Evolutionary conservation across 2,113 vertebrate genomes (phyloP), one percentile per base, ranked within the genome.

Genomic region (Proterorhinus semilunaris): DNA sequence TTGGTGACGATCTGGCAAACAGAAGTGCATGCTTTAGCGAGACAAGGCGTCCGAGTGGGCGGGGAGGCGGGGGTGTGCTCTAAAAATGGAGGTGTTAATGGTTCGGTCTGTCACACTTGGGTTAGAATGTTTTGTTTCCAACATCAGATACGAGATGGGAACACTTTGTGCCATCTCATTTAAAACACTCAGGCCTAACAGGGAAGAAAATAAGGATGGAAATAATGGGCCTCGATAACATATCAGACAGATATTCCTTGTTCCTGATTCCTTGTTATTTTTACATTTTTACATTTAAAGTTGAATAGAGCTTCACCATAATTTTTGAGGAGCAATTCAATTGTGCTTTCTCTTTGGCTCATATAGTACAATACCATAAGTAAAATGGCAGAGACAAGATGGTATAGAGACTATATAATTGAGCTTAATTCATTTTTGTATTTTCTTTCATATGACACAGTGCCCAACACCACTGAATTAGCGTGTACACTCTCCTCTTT

Each of bases 151-250:
- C 42, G 58, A 15, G 58, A 44, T 61, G 42, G 58, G 58, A 61
- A 61, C 58, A 61, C 58, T 61, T 61, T 61, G 58, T 61, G 58
- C 58, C 42, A 44, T 61, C 58, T 61, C 42, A 61, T 61, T 61
- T 61, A 45, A 61, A 61, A 61, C 58, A 61, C 42, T 45, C 6
- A 42, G 13, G 58, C 15, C 58, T 16, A 61, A 61, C 58, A 61
- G 8, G 58, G 44, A 8, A 57, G 42, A 61, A 61, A 61, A 45
- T 61, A 61, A 61, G 44, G 58, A 61, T 44, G 8, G 44, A 42
- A 61, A 44, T 42, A 15, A 44, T n/a, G 44, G 42, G 42, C 13
- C 43, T 61, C 44, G 58, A 61, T 61, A 61, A 45, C 42, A 45
- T 8, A 4, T 61, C 12, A 15, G 57, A 12, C 57, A 59, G 13